Evolutionary conservation across 2,888 invertebrate genomes (phyloP).

Genomic region (Galeopsomyia nigrocyanea): DNA sequence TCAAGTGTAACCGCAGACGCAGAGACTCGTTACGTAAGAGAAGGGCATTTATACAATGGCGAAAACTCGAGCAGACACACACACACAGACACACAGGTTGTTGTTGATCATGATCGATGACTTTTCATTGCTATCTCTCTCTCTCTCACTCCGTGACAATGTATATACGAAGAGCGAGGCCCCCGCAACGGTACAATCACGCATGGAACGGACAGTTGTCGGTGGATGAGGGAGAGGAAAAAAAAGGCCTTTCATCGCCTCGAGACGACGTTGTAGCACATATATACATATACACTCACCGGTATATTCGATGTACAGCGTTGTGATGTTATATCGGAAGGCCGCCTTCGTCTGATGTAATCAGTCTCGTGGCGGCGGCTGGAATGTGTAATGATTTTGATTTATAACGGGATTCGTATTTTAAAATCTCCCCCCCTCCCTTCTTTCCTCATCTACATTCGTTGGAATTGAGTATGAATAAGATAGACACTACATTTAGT

Average conservation of each 20-base stretch:
- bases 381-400: too few relatives aligned
- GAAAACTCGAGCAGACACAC: too few relatives aligned
- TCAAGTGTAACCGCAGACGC: background rate
- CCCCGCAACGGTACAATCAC: slow-evolving; percentile 6
- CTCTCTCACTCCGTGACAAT: slow-evolving; percentile 6
- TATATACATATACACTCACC: background rate
- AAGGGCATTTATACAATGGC: too few relatives aligned
- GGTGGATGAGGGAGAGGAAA: background rate
- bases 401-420: too few relatives aligned
- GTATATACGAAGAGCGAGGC: slow-evolving; percentile 11
- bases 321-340: too few relatives aligned
- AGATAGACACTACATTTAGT: too few relatives aligned
- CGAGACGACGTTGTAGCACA: background rate
- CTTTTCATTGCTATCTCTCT: slow-evolving; percentile 3
- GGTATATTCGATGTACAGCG: background rate
- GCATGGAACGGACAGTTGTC: background rate
- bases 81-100: background rate
- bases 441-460: too few relatives aligned
- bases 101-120: slow-evolving; percentile 32
- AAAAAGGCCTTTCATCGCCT: slow-evolving; percentile 12
- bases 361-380: too few relatives aligned
- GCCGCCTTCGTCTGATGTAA: too few relatives aligned
- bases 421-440: too few relatives aligned
- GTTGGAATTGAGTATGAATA: too few relatives aligned
- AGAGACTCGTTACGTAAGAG: too few relatives aligned